Conservation (phyloP, 2,113 vertebrate genomes). For the Grallaria varia region DNA sequence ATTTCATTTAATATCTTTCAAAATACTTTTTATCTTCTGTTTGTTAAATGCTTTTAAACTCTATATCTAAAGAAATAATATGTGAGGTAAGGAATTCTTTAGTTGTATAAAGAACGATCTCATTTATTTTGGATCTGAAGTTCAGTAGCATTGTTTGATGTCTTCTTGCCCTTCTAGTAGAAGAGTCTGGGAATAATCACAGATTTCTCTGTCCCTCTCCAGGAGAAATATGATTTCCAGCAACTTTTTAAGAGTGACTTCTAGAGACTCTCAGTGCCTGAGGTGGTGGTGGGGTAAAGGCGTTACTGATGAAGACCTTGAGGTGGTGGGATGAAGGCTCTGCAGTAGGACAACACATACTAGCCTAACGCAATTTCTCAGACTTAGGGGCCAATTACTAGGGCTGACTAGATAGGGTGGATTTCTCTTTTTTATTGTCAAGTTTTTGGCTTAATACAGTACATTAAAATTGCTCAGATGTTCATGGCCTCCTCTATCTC, state of each 20-base stretch:
- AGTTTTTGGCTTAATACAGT: background rate
- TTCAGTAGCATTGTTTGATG: background rate
- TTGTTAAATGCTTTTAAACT: background rate
- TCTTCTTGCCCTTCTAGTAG: background rate
- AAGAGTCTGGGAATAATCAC: background rate
- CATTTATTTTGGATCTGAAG: background rate
- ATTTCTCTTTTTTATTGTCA: background rate
- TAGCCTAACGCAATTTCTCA: background rate
- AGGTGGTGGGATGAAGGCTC: background rate
- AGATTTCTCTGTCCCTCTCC: background rate
- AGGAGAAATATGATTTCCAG: background rate
- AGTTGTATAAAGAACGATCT: background rate
- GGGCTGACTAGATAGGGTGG: background rate
- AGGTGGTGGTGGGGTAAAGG: background rate
- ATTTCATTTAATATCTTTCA: background rate
- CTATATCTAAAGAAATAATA: background rate
- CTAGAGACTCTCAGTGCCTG: background rate
- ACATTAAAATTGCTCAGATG: background rate
- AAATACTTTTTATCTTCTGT: background rate
- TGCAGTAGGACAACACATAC: background rate
- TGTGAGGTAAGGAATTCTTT: background rate
- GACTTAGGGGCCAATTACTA: background rate
- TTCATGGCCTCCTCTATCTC: background rate
- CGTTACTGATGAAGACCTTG: background rate
- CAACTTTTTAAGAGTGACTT: background rate